These are phyloP conservation scores for Bolinopsis microptera DNA, from an alignment of 37 sponge, comb jelly and placozoan genomes.

Conservation along the genomic window DNA sequence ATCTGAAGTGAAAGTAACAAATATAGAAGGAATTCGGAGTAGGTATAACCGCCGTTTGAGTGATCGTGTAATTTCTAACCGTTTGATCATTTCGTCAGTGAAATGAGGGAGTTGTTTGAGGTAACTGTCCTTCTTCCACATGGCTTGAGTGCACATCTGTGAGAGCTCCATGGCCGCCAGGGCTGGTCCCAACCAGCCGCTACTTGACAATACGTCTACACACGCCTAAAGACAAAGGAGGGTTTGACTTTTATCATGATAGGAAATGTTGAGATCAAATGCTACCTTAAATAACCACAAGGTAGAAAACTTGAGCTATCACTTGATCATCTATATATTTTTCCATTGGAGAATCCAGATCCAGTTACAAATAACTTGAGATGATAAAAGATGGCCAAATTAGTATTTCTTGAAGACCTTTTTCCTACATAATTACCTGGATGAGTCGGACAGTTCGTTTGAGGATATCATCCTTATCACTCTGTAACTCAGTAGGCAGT, in stretches of 20 bases:
- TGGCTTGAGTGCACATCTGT: slow-evolving; percentile 99
- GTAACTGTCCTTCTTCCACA: slow-evolving; percentile 97
- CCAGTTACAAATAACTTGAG: too few relatives aligned
- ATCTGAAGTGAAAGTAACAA: too few relatives aligned
- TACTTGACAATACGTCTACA: slow-evolving; percentile 98
- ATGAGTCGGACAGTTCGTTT: slow-evolving; percentile 71
- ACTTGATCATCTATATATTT: too few relatives aligned
- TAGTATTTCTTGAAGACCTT: too few relatives aligned
- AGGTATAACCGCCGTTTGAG: too few relatives aligned
- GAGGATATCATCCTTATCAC: slow-evolving; percentile 91
- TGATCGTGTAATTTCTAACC: too few relatives aligned
- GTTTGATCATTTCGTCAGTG: slow-evolving; percentile 86
- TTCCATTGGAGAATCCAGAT: too few relatives aligned
- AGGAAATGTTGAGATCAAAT: too few relatives aligned
- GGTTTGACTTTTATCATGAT: too few relatives aligned
- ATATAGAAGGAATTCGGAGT: too few relatives aligned
- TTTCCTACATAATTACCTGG: slow-evolving; percentile 22
- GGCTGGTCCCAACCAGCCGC: slow-evolving; percentile 95
- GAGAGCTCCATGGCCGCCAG: slow-evolving; percentile 96
- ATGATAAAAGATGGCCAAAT: too few relatives aligned
- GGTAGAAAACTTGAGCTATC: neutral
- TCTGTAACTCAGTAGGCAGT: slow-evolving; percentile 93
- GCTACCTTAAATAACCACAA: too few relatives aligned
- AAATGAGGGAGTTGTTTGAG: slow-evolving; percentile 99
- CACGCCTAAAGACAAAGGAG: slow-evolving; percentile 91